Base-by-base conservation (phyloP, 2,797 vertebrate species). In the Cossypha heuglini region DNA sequence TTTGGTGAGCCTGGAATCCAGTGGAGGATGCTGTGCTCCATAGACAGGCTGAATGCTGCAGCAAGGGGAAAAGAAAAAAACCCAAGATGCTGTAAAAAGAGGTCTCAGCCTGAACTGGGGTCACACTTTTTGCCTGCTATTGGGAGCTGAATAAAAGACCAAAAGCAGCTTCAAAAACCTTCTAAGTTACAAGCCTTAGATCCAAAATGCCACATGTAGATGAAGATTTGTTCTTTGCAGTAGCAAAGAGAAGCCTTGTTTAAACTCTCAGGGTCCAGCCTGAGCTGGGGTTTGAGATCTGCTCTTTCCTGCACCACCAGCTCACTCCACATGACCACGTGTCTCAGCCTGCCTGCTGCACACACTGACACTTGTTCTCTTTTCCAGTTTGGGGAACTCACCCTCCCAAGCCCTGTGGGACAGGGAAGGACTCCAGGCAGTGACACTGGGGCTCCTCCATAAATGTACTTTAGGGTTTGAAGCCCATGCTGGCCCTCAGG, bases 1-100 rank as follows among this genome's bases (percentile, higher is more conserved):
- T 97, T 99, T 98, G 81, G 98, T 98, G 95, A 99, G 98, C 52
- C 98, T 97, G 11, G 99, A 98, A 85, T 99, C 99, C 80, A 99
- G 97, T 1, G 99, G 99, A n/a, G 99, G 99, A 90, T 99, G 99
- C 96, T 99, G 99, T 16, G 99, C 99, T 97, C 99, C 99, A 71
- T 99, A 99, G 62, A 99, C 99, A 15, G 99, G 99, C 48, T 99
- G 99, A 86, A 99, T 98, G 72, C 99, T 99, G 97, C 82, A 96
- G 84, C 17, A 64, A 79, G 57, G 62, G 64, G 35, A 59, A 10
- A 86, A 54, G 22, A 42, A 21, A 48, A 59, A 48, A 48, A 9
- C 13, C 4, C 45, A 68, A 8, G 9, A 13, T 5, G 26, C 28
- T 68, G 52, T 35, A 75, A 91, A 92, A 90, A 94, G 31, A 58